Evolutionary conservation across 2,888 invertebrate genomes (phyloP), one percentile per base, ranked within the genome.

Genomic region (Pterostichus madidus): DNA sequence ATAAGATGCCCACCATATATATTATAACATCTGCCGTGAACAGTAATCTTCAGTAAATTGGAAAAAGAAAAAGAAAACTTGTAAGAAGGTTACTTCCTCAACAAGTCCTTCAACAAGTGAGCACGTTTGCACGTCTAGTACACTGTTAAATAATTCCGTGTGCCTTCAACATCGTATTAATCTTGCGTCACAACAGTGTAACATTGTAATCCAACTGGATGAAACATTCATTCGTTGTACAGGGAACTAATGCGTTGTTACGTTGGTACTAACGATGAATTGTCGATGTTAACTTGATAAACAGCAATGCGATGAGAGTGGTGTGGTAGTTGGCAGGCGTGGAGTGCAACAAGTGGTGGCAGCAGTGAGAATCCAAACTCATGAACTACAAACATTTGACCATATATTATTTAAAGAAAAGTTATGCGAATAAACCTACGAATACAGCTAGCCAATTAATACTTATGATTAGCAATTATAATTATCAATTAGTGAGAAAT

Each of bases 61-160:
- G 24, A 24, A 24, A 24, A 24, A 24, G 24, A 24, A 24, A 24
- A 24, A 24, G 24, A 3, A 2, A 24, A 24, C 24, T 1, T 24
- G 3, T 24, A 24, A 24, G 24, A 24, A 24, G 24, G 24, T 24
- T 24, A 24, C 2, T 3, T 24, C 24, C 24, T 24, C 24, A 24
- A 24, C 24, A 24, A 24, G 24, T 24, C 24, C 24, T 24, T 24
- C 24, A 24, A 24, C 24, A 24, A 24, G 24, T 24, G 24, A 24
- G 24, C 24, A 1, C 24, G 24, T 8, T 5, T 39, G 39, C 5
- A 39, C 39, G 24, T 24, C 39, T 39, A 3, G 32, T 71, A 71
- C 56, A 56, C 56, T 71, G 68, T 44, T 71, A 71, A 68, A 71
- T 71, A 71, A 71, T 71, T 71, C 56, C 17, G 68, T 71, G 10